Base-by-base conservation (phyloP, 2,888 invertebrate genomes). In the Ganaspis brasiliensis region DNA sequence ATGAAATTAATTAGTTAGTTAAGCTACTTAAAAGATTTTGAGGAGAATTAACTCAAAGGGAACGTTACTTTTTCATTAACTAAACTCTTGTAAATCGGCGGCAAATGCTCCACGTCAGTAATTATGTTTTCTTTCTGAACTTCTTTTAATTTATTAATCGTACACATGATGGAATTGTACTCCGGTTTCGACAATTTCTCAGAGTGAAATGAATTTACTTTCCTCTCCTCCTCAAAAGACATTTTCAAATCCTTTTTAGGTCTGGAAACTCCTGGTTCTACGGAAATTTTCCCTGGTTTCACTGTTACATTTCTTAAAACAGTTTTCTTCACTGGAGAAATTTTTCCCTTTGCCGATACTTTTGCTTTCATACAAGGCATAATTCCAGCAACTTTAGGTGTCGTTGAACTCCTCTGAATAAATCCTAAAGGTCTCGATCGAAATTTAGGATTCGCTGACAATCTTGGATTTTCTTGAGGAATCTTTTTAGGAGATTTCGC, bases 81-180 rank as follows among this genome's bases (percentile, higher is more conserved):
- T 35, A 86, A 72, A 79, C 80, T 81, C 73, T 85, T 87, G 73
- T 88, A 85, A 16, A 67, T 26, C 31, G 77, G 37, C 31, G 90
- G 85, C 70, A 90, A 81, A 75, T 84, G 82, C 37, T 88, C 84
- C 10, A 87, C 24, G 73, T 88, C 83, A 24, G 67, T 80, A 1
- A 85, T 70, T 67, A 86, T 63, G 70, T 85, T 87, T 70, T 87
- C 86, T 14, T 85, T 82, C 26, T 86, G 78, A 14, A 84, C 75
- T 61, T 88, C 79, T 5, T 86, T 84, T 35, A 91, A 76, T 79
- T 87, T 86, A 70, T 84, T 85, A 19, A 90, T 86, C 2, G 88
- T 89, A 55, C 81, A 82, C 55, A 86, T 78, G 31, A 89, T 89
- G 1, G 91, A 90, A 83, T 91, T 91, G 37, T 88, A 90, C 75